Conservation (phyloP, 2,797 vertebrate genomes). For the Avahi laniger region DNA sequence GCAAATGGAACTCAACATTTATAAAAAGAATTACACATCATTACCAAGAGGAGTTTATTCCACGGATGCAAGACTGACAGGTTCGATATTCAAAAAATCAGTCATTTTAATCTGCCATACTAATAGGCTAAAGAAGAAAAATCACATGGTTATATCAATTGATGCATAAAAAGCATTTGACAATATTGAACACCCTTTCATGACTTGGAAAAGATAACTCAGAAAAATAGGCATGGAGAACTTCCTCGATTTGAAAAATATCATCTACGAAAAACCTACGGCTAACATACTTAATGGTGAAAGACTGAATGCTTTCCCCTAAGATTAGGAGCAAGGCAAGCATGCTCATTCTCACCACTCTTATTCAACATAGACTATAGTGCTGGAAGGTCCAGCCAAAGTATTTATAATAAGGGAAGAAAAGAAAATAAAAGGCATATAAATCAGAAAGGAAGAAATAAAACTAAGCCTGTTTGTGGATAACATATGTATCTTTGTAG, state of each 20-base stretch:
- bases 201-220: background rate
- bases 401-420: background rate
- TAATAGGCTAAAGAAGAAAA: background rate
- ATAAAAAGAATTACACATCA: background rate
- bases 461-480: background rate
- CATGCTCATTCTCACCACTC: background rate
- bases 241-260: background rate
- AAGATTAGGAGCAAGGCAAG: background rate
- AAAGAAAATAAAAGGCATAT: background rate
- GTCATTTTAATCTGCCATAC: background rate
- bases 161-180: background rate
- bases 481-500: background rate
- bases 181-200: background rate
- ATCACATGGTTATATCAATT: background rate
- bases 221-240: background rate
- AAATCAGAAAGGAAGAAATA: background rate
- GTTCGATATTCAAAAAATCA: background rate
- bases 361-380: background rate
- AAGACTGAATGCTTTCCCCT: background rate
- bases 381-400: background rate
- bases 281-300: background rate
- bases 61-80: background rate
- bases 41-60: background rate
- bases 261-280: background rate
- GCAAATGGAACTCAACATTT: background rate